Conservation (phyloP, 2,113 vertebrate species). For the Capreolus pygargus region DNA sequence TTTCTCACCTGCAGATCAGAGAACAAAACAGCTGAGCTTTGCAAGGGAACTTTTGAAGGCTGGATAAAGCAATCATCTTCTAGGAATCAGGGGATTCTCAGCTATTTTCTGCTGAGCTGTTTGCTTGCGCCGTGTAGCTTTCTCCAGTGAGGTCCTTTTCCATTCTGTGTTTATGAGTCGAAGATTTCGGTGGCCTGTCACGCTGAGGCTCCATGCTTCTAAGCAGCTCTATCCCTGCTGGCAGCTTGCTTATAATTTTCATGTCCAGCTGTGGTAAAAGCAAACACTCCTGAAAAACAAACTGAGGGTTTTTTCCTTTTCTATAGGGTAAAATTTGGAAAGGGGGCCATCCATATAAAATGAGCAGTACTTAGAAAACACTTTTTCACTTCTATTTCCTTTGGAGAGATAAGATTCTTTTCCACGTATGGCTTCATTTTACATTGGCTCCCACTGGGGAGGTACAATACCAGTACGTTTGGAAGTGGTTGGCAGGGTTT, state of each 20-base stretch:
- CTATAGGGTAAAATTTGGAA: background rate
- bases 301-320: background rate
- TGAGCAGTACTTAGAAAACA: background rate
- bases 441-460: background rate
- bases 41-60: background rate
- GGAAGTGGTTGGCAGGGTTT: background rate
- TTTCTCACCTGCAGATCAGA: background rate
- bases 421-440: background rate
- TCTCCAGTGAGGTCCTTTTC: background rate
- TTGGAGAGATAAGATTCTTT: background rate
- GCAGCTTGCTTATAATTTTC: slow-evolving; percentile 1
- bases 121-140: too few species aligned
- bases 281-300: background rate
- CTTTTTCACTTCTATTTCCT: background rate
- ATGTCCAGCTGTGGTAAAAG: slow-evolving; percentile 27
- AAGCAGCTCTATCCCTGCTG: background rate
- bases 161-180: background rate
- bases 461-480: background rate
- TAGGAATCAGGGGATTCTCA: background rate
- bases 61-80: background rate
- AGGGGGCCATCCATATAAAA: slow-evolving; percentile 5
- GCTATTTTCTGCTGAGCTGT: background rate
- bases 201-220: background rate
- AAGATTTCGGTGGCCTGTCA: background rate
- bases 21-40: background rate